These are phyloP conservation scores for Acipenser transmontanus DNA, from an alignment of 2,797 vertebrate genomes.

Conservation along the genomic window DNA sequence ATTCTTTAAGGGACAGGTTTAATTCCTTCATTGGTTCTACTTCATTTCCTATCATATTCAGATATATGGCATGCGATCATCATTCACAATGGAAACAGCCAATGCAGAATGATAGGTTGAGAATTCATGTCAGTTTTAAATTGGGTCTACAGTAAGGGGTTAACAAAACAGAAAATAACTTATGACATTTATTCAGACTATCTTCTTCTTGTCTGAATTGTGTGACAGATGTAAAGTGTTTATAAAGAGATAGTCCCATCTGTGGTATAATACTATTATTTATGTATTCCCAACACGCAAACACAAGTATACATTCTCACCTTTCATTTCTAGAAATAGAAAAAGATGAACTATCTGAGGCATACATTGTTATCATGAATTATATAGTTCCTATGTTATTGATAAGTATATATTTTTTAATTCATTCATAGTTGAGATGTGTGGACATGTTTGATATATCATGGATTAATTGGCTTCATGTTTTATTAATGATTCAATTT, in stretches of 20 bases:
- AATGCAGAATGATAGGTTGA: constrained; percentile 5
- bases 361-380: no score
- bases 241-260: constrained; percentile 21
- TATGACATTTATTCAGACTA: constrained; percentile 6
- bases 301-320: no score
- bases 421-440: no score
- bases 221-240: constrained; percentile 36
- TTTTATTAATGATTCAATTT: no score
- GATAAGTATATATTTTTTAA: no score
- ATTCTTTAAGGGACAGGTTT: constrained; percentile 34
- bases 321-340: no score
- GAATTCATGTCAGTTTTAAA: constrained; percentile 7
- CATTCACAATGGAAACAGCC: constrained; percentile 7
- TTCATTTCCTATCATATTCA: constrained; percentile 23
- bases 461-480: no score
- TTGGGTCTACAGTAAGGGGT: constrained; percentile 5
- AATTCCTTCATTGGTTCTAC: constrained; percentile 37
- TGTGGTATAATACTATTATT: no score
- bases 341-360: no score
- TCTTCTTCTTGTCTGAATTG: constrained; percentile 12
- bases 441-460: no score
- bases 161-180: constrained; percentile 12
- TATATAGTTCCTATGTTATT: no score
- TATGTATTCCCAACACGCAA: no score
- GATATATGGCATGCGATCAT: constrained; percentile 14